Conservation (phyloP, 2,888 invertebrate genomes). For the Melangyna quadrimaculata region DNA sequence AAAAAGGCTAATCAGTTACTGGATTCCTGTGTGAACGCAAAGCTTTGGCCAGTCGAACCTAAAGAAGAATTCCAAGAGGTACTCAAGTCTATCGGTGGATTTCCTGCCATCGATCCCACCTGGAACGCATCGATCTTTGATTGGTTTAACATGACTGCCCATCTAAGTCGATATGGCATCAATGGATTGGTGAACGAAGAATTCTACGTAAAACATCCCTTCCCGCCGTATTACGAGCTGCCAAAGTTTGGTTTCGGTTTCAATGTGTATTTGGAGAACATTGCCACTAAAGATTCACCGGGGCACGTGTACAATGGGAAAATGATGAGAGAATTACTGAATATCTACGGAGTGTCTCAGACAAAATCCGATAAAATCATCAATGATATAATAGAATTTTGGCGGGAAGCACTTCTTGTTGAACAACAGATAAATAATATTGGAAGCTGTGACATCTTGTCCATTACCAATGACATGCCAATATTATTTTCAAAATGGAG, state of each 20-base stretch:
- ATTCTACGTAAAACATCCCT: slow-evolving; percentile 74
- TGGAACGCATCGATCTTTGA: slow-evolving; percentile 75
- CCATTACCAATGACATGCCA: accelerated
- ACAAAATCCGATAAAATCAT: slow-evolving; percentile 72
- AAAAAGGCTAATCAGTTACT: neutral
- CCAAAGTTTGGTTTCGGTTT: slow-evolving; percentile 78
- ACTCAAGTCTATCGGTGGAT: slow-evolving; percentile 77
- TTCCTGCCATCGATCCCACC: slow-evolving; percentile 76
- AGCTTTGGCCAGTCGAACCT: slow-evolving; percentile 75
- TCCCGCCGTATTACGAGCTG: slow-evolving; percentile 75
- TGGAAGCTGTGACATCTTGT: neutral
- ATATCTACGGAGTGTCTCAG: slow-evolving; percentile 74
- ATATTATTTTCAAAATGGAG: slow-evolving; percentile 74
- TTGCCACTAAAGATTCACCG: slow-evolving; percentile 74
- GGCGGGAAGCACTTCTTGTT: slow-evolving; percentile 74
- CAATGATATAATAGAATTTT: slow-evolving; percentile 75
- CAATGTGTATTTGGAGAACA: slow-evolving; percentile 76
- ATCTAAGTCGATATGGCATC: slow-evolving; percentile 76
- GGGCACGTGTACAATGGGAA: slow-evolving; percentile 76
- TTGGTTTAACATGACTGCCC: slow-evolving; percentile 79
- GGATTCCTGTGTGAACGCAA: slow-evolving; percentile 75
- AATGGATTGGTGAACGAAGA: slow-evolving; percentile 74
- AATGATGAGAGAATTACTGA: slow-evolving; percentile 76
- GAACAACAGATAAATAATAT: slow-evolving; percentile 73
- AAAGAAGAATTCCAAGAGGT: slow-evolving; percentile 76